phyloP scores from a whole-genome alignment of 2,888 invertebrate genomes.

The Drosophila atroscutellata region DNA sequence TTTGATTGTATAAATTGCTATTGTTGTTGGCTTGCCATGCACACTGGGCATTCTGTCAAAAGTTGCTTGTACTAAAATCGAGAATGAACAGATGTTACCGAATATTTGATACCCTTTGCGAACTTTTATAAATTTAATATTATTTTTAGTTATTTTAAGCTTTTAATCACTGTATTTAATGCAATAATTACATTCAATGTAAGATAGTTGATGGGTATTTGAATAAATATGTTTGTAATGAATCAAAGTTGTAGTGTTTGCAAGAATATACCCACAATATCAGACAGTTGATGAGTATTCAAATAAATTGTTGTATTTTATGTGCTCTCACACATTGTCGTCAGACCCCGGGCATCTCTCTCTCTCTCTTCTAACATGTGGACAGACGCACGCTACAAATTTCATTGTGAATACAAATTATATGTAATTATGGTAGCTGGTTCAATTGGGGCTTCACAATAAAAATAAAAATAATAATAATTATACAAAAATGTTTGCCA shows the following conservation, averaged over 20 bases:
- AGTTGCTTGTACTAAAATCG: background rate
- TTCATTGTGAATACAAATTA: slow-evolving; percentile 63
- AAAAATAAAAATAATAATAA: slow-evolving; percentile 43
- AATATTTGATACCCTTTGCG: background rate
- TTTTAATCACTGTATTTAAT: background rate
- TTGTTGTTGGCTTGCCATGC: slow-evolving; percentile 43
- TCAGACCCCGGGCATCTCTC: slow-evolving; percentile 16
- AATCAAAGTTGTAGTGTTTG: background rate
- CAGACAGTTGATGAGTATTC: slow-evolving; percentile 7
- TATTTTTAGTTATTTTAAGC: background rate
- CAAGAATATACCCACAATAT: background rate
- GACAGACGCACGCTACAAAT: slow-evolving; percentile 10
- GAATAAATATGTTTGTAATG: background rate
- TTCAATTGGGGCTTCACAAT: slow-evolving; percentile 43
- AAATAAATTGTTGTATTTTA: slow-evolving; percentile 13
- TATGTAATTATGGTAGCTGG: slow-evolving; percentile 51
- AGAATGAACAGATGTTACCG: background rate
- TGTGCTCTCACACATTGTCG: slow-evolving; percentile 15
- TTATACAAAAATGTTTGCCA: slow-evolving; percentile 27
- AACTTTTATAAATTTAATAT: background rate
- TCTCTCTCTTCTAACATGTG: slow-evolving; percentile 18
- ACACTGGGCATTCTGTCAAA: slow-evolving; percentile 57
- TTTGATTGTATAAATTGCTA: slow-evolving; percentile 45
- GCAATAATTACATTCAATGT: no score
- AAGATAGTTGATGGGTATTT: background rate